Conservation (phyloP, 2,113 vertebrate species). For the Gymnorhina tibicen region DNA sequence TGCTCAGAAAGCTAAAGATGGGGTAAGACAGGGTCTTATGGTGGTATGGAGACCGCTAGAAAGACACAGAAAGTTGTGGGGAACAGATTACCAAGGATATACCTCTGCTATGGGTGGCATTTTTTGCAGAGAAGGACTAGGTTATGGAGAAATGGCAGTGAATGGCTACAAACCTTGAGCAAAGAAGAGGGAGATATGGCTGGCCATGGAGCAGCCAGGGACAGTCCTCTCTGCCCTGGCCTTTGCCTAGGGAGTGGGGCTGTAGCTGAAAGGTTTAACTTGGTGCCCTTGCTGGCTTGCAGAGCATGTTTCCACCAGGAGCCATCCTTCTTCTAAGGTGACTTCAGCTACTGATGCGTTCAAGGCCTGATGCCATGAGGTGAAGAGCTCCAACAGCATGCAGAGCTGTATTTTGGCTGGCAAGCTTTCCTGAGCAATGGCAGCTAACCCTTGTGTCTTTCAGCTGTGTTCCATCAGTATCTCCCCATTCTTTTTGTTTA, state of each 20-base stretch:
- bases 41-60: neutral
- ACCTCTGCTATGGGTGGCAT: neutral
- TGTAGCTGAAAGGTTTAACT: neutral
- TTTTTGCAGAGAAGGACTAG: neutral
- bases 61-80: neutral
- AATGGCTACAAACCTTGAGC: neutral
- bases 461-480: neutral
- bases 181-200: neutral
- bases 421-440: neutral
- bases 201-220: accelerated
- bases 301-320: neutral
- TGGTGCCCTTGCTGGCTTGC: neutral
- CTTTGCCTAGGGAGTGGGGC: neutral
- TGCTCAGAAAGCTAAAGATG: neutral
- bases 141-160: neutral
- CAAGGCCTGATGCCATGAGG: neutral
- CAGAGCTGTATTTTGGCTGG: neutral
- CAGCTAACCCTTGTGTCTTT: accelerated
- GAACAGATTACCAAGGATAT: neutral
- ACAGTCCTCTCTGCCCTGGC: neutral
- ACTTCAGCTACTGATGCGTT: neutral
- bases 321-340: neutral
- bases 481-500: neutral
- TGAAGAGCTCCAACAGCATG: neutral
- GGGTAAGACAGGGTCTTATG: neutral